Evolutionary conservation across 1,140 invertebrate species (phyloP), one percentile per base, ranked within the genome.

Genomic region (Zaprionus ornatus): DNA sequence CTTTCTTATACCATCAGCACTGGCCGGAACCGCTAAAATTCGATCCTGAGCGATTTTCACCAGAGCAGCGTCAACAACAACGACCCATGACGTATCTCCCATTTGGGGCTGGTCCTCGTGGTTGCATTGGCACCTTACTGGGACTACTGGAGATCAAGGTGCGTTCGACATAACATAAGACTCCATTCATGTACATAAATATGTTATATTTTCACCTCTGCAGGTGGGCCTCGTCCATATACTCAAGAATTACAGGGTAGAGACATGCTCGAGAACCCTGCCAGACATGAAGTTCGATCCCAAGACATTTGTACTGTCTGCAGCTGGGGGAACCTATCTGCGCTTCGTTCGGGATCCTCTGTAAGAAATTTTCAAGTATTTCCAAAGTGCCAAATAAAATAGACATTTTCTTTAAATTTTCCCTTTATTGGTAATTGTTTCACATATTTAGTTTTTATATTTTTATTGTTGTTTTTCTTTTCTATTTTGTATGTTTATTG

Each of bases 141-240:
- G 96, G 95, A 4, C 85, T 95, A 4, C 74, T 96, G 79, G 94
- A 96, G 87, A 94, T 94, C 0, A 96, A 96, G 93, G 71, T 73
- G 13, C 0, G 2, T 42, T 29, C 9, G 4, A 10, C 0, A 32
- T 21, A 23, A 5, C 10, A 3, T 27, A 13, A 61, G 35, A 17
- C 7, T 42, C n/a, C n/a, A 0, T 15, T 4, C 7, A 6, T 32
- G 12, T 6, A 15, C 7, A 13, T 54, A 10, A 57, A n/a, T 19
- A 12, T 9, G 4, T 23, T 32, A n/a, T 13, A 3, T 21, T 42
- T 27, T 45, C 13, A 1, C 4, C 5, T 19, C n/a, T 45, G 0
- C n/a, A 73, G 70, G 90, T 96, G 27, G 95, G 95, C 21, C 80
- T 95, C 15, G 91, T 94, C 61, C 92, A 93, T n/a, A 93, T 95